Percentiles rank a stretch among this genome's conserved stretches.
phyloP scores from a whole-genome alignment of 2,888 invertebrate genomes.

The Lasioglossum morio region DNA sequence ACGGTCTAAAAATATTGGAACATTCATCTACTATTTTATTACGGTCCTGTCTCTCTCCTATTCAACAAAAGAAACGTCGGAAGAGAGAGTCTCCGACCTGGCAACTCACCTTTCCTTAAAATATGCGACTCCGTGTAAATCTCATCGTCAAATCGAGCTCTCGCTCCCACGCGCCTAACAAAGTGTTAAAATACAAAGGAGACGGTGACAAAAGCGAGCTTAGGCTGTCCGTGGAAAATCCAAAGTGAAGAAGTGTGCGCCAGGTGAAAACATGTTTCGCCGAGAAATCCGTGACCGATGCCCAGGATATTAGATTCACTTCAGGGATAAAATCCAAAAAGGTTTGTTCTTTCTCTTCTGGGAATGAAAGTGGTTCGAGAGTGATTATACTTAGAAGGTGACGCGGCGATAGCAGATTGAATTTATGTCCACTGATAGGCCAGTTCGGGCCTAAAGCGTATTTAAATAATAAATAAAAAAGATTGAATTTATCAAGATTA shows the following conservation, averaged over 20 bases:
- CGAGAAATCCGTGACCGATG: neutral
- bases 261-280: neutral
- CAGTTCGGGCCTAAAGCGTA: no score
- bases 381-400: neutral
- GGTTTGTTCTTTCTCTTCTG: neutral
- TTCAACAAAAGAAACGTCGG: neutral
- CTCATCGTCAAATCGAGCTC: neutral
- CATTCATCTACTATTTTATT: neutral
- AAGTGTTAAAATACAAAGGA: conserved; percentile 6
- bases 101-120: neutral
- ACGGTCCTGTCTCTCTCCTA: neutral
- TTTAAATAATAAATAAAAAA: no score
- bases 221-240: neutral
- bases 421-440: no score
- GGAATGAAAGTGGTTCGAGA: neutral
- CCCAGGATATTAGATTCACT: neutral
- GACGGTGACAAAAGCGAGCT: neutral
- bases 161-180: neutral
- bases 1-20: neutral
- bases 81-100: neutral
- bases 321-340: neutral
- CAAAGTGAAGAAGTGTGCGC: neutral
- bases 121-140: neutral
- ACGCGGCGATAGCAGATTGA: neutral
- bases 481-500: neutral